phyloP scores from a whole-genome alignment of 2,113 vertebrate species.

The Oryzias melastigma region DNA sequence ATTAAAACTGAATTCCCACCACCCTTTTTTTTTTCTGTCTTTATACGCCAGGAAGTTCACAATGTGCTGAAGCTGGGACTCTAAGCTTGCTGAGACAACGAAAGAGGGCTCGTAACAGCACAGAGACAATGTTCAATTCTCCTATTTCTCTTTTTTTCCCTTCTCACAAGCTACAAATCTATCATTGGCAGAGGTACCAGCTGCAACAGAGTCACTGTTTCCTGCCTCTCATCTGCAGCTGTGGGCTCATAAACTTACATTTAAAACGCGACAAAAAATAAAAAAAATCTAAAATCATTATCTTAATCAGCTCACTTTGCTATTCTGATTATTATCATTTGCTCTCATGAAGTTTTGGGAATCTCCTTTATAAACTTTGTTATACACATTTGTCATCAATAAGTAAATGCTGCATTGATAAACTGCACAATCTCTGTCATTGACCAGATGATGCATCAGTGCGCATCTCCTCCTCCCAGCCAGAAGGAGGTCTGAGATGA shows the following conservation, averaged over 20 bases:
- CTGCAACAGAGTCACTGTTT: conserved; percentile 56
- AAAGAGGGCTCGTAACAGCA: conserved; percentile 15
- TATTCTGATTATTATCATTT: no score
- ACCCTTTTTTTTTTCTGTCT: conserved; percentile 30
- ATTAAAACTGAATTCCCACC: conserved; percentile 68
- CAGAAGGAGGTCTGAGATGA: no score
- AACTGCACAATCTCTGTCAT: no score
- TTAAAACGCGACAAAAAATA: conserved; percentile 14
- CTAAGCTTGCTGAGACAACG: conserved; percentile 25
- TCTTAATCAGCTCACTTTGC: background rate
- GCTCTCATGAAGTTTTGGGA: no score
- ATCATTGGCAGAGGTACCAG: conserved; percentile 43
- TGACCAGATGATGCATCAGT: no score
- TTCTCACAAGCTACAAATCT: conserved; percentile 18
- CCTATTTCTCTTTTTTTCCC: background rate
- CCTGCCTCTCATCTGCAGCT: conserved; percentile 35
- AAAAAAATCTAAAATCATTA: background rate
- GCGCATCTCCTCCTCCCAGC: no score
- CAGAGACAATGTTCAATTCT: conserved; percentile 25
- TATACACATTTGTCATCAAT: no score
- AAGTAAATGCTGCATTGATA: no score
- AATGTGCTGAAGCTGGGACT: conserved; percentile 40
- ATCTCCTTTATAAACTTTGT: no score
- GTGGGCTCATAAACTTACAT: conserved; percentile 10
- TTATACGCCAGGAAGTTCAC: conserved; percentile 51